Percentiles rank a stretch among this genome's conserved stretches.
Conservation (phyloP, 2,888 invertebrate species). For the Vanessa cardui region DNA sequence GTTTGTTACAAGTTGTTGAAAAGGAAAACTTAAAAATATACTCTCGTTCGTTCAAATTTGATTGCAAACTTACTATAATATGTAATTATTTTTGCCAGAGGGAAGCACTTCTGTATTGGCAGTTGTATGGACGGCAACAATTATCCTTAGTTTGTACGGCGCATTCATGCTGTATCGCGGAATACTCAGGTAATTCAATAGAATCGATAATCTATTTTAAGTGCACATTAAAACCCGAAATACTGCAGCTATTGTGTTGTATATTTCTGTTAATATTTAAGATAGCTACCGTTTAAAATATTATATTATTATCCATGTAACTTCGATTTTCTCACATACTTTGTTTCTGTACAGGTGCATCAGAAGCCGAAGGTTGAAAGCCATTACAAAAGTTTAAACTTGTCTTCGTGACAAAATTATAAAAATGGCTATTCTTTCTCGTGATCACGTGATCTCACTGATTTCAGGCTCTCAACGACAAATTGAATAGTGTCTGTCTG, state of each 20-base stretch:
- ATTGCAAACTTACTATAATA: too few species aligned
- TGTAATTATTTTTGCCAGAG: conserved; percentile 52
- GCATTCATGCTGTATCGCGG: conserved; percentile 50
- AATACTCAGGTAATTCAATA: conserved; percentile 36
- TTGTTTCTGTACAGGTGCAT: conserved; percentile 61
- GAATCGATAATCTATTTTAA: too few species aligned
- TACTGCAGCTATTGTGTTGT: too few species aligned
- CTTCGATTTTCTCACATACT: neutral
- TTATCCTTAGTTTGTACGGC: conserved; percentile 68
- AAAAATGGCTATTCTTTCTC: conserved; percentile 32
- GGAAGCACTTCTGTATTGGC: conserved; percentile 65
- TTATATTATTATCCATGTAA: too few species aligned
- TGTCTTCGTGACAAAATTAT: neutral
- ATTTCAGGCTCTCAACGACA: conserved; percentile 26
- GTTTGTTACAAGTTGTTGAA: too few species aligned
- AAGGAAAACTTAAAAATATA: too few species aligned
- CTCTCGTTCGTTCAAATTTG: too few species aligned
- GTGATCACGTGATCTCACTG: conserved; percentile 35
- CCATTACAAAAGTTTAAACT: conserved; percentile 72
- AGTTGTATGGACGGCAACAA: conserved; percentile 71
- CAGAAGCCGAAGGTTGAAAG: conserved; percentile 69
- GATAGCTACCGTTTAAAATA: too few species aligned
- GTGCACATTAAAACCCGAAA: too few species aligned
- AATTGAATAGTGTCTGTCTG: conserved; percentile 15
- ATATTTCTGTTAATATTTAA: too few species aligned